Conservation (phyloP, 2,888 invertebrate species). For the Sisyra nigra region DNA sequence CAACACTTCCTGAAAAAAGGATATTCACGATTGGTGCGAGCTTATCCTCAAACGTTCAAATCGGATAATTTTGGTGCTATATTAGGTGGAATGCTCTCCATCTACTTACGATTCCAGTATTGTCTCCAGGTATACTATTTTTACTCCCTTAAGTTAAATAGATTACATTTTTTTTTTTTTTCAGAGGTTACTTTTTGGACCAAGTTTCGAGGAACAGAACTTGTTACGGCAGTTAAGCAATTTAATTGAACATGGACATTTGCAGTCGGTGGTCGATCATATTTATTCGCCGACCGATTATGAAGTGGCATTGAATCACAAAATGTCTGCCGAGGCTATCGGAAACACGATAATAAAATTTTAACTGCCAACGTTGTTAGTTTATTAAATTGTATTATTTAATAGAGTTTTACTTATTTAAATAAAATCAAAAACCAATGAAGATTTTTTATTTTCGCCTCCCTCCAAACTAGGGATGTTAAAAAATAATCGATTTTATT, state of each 20-base stretch:
- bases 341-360: conserved; percentile 26
- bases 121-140: conserved; percentile 25
- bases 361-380: conserved; percentile 5
- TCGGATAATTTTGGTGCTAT: conserved; percentile 36
- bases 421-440: too few relatives aligned
- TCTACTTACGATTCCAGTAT: conserved; percentile 27
- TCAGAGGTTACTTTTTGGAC: background rate
- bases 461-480: too few relatives aligned
- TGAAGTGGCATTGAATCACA: conserved; percentile 23
- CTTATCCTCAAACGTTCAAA: conserved; percentile 28
- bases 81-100: conserved; percentile 28
- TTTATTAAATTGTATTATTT: conserved; percentile 15
- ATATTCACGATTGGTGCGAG: conserved; percentile 25
- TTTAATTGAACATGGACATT: conserved; percentile 33
- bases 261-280: conserved; percentile 41
- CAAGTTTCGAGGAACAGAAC: background rate
- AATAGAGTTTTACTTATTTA: too few relatives aligned
- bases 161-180: background rate
- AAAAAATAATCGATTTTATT: too few relatives aligned
- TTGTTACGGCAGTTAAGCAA: conserved; percentile 16
- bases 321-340: conserved; percentile 23
- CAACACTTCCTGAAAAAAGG: conserved; percentile 8
- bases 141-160: background rate
- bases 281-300: conserved; percentile 26
- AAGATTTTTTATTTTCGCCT: too few relatives aligned